These are phyloP conservation scores for Schizopygopsis pylzovi DNA, from an alignment of 2,797 vertebrate species.

Conservation along the genomic window DNA sequence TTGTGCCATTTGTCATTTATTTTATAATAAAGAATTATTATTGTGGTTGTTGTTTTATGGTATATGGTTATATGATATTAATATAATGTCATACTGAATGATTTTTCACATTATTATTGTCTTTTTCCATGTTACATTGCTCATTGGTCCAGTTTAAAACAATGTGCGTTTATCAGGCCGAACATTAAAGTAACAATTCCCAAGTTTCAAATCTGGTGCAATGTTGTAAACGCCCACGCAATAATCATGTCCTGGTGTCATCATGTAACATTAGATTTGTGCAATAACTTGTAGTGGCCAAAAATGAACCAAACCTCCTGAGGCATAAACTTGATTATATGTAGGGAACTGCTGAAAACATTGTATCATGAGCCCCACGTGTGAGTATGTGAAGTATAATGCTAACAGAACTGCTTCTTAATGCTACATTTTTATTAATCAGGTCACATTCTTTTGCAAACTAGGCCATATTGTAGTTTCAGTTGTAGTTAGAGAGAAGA, in stretches of 20 bases:
- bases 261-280: background rate
- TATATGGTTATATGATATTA: background rate
- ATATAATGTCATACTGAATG: background rate
- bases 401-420: background rate
- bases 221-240: background rate
- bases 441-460: background rate
- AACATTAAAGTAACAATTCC: background rate
- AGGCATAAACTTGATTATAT: background rate
- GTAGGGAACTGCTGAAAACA: background rate
- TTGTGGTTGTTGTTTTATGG: background rate
- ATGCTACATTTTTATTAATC: background rate
- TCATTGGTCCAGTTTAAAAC: background rate
- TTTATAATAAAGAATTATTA: background rate
- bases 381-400: background rate
- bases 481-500: background rate
- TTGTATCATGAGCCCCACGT: background rate
- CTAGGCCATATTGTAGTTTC: background rate
- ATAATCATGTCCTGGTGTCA: background rate
- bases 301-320: background rate
- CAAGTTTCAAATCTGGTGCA: background rate
- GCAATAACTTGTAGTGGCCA: background rate
- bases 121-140: background rate
- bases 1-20: background rate
- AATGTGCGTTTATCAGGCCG: background rate
- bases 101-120: background rate